Base-by-base conservation (phyloP, 2,888 invertebrate genomes). In the Sinelater perroti region DNA sequence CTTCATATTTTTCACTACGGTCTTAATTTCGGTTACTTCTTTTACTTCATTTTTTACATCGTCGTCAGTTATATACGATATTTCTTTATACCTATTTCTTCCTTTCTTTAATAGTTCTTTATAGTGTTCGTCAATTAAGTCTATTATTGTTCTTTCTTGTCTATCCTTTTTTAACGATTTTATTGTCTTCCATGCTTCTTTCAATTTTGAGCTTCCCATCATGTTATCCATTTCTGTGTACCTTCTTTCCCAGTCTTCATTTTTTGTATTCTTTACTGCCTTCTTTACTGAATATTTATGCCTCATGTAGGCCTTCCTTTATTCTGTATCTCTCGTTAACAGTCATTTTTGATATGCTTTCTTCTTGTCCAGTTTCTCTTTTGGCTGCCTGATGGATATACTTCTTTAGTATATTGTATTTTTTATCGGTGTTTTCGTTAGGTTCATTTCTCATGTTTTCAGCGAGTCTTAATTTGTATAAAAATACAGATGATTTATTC, bases 131-230 rank as follows among this genome's bases (percentile, higher is more conserved):
- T n/a, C 38, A 20, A 38, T 38, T 7, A 20, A 10, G 13, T 38
- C 38, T 35, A 45, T 45, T 6, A 45, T 28, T 6, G 28, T 45
- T 45, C 28, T 10, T 26, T 45, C 45, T 8, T 13, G 10, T 28
- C 13, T 26, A n/a, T 45, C 16, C 14, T 3, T 28, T 8, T 45
- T 45, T 13, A 45, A 13, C 13, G 45, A 26, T 28, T 28, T 45
- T 45, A 45, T 28, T 5, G 30, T 30, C n/a, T 46, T 46, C 46
- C 28, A 38, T 38, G 40, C 40, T 21, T 20, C 40, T 40, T 24
- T 21, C 5, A 24, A 40, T 40, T 21, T 21, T 2, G 30, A 46
- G 18, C 46, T 46, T 28, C 46, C 18, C 11, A 46, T 30, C 20
- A 38, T n/a, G 3, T 8, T 38, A 20, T 38, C 38, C 1, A 38